Conservation (phyloP, 1,140 invertebrate genomes). For the Brachionus asplanchnoidis region DNA sequence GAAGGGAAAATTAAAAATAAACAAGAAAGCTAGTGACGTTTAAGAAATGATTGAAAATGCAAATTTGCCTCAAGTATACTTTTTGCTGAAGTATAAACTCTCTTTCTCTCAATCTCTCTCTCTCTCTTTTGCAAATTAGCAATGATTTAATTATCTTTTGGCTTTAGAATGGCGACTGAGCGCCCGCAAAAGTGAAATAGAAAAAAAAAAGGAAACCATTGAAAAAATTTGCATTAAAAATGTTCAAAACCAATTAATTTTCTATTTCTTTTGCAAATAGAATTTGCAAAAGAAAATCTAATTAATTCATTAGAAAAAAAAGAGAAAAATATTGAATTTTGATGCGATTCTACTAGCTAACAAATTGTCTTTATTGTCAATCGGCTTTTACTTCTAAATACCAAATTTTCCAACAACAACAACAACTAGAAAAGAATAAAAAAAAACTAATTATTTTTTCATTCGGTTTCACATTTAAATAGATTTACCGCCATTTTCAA, state of each 20-base stretch:
- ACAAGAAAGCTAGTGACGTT: not conserved
- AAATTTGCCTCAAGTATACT: not conserved
- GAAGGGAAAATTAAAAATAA: not conserved
- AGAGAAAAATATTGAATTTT: not conserved
- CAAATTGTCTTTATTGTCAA: slow-evolving; percentile 1
- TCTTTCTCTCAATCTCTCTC: not conserved
- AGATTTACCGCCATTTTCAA: slow-evolving; percentile 32
- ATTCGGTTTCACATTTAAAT: slow-evolving; percentile 22
- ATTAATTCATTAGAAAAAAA: slow-evolving; percentile 25
- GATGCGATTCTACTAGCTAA: not conserved
- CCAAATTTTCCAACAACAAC: not conserved
- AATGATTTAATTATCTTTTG: not conserved
- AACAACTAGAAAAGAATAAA: not conserved
- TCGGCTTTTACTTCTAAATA: not conserved
- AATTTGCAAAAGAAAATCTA: not conserved
- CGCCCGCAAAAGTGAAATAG: not conserved
- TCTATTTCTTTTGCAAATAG: not conserved
- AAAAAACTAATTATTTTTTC: slow-evolving; percentile 31
- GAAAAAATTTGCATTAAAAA: not conserved
- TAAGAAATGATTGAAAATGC: slow-evolving; percentile 7
- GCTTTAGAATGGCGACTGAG: not conserved
- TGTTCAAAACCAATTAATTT: slow-evolving; percentile 33
- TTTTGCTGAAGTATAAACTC: not conserved
- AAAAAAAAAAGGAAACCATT: not conserved
- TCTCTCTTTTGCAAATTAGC: not conserved